phyloP scores from a whole-genome alignment of 2,797 vertebrate genomes.

The Echiichthys vipera region DNA sequence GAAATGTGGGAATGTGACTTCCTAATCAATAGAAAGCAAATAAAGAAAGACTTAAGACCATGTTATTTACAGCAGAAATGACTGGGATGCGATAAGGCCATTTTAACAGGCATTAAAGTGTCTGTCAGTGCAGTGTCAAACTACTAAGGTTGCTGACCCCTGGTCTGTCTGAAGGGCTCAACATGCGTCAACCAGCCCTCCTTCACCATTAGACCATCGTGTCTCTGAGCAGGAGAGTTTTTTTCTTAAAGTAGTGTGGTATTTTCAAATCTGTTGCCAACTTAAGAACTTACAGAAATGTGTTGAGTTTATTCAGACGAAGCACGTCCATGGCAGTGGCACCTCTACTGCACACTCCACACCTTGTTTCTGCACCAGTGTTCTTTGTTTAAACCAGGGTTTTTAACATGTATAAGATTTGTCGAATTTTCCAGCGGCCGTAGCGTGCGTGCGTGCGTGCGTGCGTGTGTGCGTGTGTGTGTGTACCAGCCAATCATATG shows the following conservation, averaged over 20 bases:
- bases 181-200: background rate
- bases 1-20: conserved; percentile 23
- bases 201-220: background rate
- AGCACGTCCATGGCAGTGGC: background rate
- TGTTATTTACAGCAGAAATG: background rate
- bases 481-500: too few relatives aligned
- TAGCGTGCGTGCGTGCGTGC: too few relatives aligned
- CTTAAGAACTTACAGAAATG: background rate
- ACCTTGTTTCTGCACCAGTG: background rate
- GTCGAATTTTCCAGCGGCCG: too few relatives aligned
- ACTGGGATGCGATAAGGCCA: background rate
- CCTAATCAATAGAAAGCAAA: conserved; percentile 14
- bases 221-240: background rate
- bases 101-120: background rate
- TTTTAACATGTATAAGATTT: background rate
- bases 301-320: background rate
- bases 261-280: background rate
- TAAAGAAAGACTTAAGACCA: background rate
- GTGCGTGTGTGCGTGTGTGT: too few relatives aligned
- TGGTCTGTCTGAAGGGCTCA: background rate
- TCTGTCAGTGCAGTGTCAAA: too few relatives aligned
- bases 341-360: background rate
- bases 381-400: too few relatives aligned
- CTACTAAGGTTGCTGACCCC: too few relatives aligned
- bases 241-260: background rate